These are phyloP conservation scores for Orgyia antiqua DNA, from an alignment of 2,888 invertebrate species.

Conservation along the genomic window DNA sequence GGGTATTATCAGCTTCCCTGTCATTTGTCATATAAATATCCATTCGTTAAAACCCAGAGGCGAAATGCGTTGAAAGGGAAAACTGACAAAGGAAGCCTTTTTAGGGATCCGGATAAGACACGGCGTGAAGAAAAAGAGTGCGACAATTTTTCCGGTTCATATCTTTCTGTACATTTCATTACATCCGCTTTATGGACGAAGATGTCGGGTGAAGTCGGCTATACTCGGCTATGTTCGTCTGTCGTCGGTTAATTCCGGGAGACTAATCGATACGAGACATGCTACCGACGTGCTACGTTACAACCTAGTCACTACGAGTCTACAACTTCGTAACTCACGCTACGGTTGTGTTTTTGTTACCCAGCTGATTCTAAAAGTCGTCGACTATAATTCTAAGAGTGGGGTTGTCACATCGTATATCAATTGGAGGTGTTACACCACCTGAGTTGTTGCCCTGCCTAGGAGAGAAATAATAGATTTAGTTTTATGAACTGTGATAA, in stretches of 20 bases:
- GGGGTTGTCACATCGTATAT: no score
- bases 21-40: slow-evolving; percentile 42
- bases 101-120: slow-evolving; percentile 55
- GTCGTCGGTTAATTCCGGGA: slow-evolving; percentile 42
- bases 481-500: no score
- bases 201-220: slow-evolving; percentile 42
- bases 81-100: slow-evolving; percentile 56
- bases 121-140: slow-evolving; percentile 67
- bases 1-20: slow-evolving; percentile 19
- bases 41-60: slow-evolving; percentile 42
- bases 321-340: slow-evolving; percentile 61
- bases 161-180: slow-evolving; percentile 76
- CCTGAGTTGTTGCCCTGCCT: no score
- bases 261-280: slow-evolving; percentile 66
- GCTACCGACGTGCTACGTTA: slow-evolving; percentile 57
- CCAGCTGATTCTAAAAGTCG: slow-evolving; percentile 41
- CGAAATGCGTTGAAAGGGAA: slow-evolving; percentile 53
- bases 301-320: slow-evolving; percentile 50
- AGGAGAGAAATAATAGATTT: no score
- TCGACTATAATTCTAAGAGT: slow-evolving; percentile 10
- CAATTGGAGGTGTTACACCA: no score
- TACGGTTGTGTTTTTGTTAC: slow-evolving; percentile 39
- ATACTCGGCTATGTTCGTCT: slow-evolving; percentile 43
- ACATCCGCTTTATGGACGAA: slow-evolving; percentile 70
- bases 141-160: slow-evolving; percentile 76